phyloP scores from a whole-genome alignment of 2,888 invertebrate species.

The Tanypteryx hageni region DNA sequence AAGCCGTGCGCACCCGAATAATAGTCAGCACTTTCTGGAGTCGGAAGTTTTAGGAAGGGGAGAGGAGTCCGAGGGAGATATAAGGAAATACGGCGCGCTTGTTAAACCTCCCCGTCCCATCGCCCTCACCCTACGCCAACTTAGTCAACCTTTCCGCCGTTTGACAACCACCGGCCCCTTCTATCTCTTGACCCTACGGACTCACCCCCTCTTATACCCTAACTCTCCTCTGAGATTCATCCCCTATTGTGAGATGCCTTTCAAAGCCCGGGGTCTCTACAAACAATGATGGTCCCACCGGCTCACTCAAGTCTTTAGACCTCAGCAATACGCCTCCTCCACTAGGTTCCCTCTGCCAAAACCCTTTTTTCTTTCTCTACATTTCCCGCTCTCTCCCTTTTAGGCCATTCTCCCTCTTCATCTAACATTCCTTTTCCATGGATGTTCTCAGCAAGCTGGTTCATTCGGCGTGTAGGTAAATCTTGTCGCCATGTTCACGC shows the following conservation, averaged over 20 bases:
- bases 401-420: background rate
- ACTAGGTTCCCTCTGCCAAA: conserved; percentile 22
- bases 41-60: background rate
- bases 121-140: background rate
- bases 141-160: background rate
- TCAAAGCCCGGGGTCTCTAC: conserved; percentile 23
- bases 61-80: background rate
- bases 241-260: conserved; percentile 41
- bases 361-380: background rate
- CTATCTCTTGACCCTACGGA: conserved; percentile 22
- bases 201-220: background rate
- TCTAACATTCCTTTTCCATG: background rate
- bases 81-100: background rate
- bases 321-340: background rate
- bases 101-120: background rate
- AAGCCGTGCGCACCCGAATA: background rate
- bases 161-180: conserved; percentile 33
- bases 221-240: background rate
- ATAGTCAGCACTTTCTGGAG: conserved; percentile 29
- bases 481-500: too few species aligned
- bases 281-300: conserved; percentile 1
- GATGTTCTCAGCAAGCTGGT: too few species aligned
- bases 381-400: background rate
- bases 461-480: too few species aligned
- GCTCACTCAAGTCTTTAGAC: background rate